These are phyloP conservation scores for Fulmarus glacialis DNA, from an alignment of 2,113 vertebrate genomes.

Conservation along the genomic window DNA sequence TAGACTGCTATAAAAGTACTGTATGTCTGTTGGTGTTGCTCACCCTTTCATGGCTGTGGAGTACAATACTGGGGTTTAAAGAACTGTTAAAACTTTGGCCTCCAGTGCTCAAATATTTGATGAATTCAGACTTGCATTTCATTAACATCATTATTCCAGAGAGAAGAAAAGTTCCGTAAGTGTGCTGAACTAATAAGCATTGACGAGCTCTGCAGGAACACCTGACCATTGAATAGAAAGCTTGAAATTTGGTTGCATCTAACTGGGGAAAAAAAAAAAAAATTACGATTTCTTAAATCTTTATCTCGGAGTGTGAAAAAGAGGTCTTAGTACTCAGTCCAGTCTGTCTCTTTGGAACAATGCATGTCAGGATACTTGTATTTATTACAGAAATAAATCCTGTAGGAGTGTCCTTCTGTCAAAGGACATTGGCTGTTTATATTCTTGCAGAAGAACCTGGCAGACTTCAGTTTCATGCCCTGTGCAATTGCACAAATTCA, in stretches of 20 bases:
- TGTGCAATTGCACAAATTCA: not conserved
- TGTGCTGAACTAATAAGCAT: not conserved
- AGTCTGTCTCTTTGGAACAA: not conserved
- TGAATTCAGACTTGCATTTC: not conserved
- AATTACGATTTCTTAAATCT: not conserved
- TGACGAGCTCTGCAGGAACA: not conserved
- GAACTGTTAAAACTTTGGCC: not conserved
- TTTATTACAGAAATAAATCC: not conserved
- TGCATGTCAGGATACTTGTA: not conserved
- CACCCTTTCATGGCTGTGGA: not conserved
- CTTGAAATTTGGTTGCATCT: not conserved
- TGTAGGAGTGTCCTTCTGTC: not conserved
- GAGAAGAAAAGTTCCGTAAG: not conserved
- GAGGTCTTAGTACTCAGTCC: not conserved
- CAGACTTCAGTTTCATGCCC: not conserved
- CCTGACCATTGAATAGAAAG: not conserved
- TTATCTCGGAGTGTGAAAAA: not conserved
- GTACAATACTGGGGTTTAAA: not conserved
- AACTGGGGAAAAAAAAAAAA: rapidly evolving
- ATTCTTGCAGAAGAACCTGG: not conserved
- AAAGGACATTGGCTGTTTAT: not conserved
- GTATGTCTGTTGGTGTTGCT: not conserved
- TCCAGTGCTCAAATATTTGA: not conserved
- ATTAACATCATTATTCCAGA: not conserved
- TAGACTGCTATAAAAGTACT: not conserved